phyloP scores from a whole-genome alignment of 2,797 vertebrate species.

The Brotula barbata region DNA sequence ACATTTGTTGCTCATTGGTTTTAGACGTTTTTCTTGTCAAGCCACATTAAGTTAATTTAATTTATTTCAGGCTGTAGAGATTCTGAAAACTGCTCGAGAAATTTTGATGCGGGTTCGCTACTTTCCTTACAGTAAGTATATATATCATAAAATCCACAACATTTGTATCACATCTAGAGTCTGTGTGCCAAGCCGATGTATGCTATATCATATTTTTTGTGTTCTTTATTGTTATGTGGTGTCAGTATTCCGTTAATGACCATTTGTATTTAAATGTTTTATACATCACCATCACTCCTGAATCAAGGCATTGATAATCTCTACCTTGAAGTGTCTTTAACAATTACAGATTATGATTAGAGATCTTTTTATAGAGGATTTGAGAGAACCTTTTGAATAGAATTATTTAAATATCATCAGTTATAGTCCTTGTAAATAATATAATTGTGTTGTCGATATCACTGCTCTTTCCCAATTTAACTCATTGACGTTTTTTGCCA shows the following conservation, averaged over 20 bases:
- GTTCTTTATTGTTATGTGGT: too few species aligned
- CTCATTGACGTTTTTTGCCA: too few species aligned
- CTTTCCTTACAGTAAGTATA: slow-evolving; percentile 95
- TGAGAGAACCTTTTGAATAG: too few species aligned
- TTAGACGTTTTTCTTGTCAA: not conserved
- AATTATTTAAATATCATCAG: not conserved
- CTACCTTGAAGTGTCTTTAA: too few species aligned
- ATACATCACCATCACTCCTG: not conserved
- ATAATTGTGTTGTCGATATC: not conserved
- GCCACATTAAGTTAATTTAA: not conserved
- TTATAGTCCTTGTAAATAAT: not conserved
- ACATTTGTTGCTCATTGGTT: not conserved
- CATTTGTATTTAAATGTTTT: too few species aligned
- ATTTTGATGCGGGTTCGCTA: slow-evolving; percentile 96
- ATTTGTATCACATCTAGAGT: not conserved
- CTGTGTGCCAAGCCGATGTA: not conserved
- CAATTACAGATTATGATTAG: too few species aligned
- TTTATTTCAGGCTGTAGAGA: slow-evolving; percentile 89
- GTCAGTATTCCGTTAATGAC: too few species aligned
- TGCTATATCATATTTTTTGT: too few species aligned
- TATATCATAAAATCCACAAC: not conserved
- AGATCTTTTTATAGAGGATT: too few species aligned
- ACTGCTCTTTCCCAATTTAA: not conserved
- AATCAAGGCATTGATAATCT: too few species aligned
- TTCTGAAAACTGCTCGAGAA: slow-evolving; percentile 95